These are phyloP conservation scores for Saturnia japonica DNA, from an alignment of 2,888 invertebrate genomes.

Conservation along the genomic window DNA sequence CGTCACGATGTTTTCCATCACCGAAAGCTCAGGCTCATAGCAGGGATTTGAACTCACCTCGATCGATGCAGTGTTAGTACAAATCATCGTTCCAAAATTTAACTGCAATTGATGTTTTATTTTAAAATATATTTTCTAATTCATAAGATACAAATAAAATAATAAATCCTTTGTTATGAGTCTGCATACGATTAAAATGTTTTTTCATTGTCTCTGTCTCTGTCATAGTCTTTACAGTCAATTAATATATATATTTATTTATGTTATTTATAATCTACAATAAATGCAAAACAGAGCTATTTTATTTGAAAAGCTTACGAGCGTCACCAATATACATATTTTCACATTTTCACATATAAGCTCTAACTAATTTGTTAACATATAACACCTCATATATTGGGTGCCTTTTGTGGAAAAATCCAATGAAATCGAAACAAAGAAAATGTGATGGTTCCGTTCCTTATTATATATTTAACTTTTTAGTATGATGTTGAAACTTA, in stretches of 20 bases:
- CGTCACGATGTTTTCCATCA: no score
- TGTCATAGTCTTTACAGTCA: background rate
- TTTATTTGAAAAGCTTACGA: constrained; percentile 9
- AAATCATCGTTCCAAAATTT: no score
- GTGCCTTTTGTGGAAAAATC: constrained; percentile 21
- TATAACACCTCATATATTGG: background rate
- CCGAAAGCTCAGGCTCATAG: no score
- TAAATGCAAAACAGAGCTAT: background rate
- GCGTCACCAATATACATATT: background rate
- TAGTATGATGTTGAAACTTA: background rate
- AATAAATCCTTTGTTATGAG: no score
- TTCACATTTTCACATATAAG: background rate
- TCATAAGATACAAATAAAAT: no score
- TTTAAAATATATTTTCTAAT: background rate
- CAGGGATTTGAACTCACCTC: no score
- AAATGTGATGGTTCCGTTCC: constrained; percentile 15
- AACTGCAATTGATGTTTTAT: no score
- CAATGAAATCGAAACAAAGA: constrained; percentile 5
- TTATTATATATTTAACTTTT: background rate
- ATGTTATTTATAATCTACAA: background rate
- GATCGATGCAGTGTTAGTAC: no score
- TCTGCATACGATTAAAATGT: no score
- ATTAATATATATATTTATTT: background rate
- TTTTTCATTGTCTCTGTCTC: no score
- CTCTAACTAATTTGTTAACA: constrained; percentile 22